Evolutionary conservation across 2,888 invertebrate genomes (phyloP).

Genomic region (Troides oblongomaculatus): DNA sequence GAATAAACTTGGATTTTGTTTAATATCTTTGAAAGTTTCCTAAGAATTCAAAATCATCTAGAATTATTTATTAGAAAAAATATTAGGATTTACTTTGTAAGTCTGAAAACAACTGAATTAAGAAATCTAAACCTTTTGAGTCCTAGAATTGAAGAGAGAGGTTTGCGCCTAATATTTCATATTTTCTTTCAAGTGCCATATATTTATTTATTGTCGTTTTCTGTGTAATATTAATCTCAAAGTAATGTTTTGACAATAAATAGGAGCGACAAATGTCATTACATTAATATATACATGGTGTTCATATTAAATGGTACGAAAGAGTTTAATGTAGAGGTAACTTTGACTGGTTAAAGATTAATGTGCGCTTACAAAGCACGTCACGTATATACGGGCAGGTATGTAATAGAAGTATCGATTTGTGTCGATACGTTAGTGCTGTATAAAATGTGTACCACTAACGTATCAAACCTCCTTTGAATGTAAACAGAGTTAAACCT

Average conservation of each 20-base stretch:
- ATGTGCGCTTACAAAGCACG: slow-evolving; percentile 7
- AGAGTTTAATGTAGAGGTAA: neutral
- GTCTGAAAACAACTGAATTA: too few relatives aligned
- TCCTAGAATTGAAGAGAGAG: too few relatives aligned
- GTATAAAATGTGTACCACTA: neutral
- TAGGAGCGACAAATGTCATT: neutral
- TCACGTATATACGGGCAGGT: slow-evolving; percentile 19
- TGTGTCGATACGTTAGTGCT: neutral
- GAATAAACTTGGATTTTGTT: too few relatives aligned
- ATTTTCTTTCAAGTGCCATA: too few relatives aligned
- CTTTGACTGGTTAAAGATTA: slow-evolving; percentile 2
- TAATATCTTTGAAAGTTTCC: too few relatives aligned
- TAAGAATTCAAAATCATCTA: too few relatives aligned
- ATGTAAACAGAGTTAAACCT: neutral
- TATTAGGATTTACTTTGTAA: too few relatives aligned
- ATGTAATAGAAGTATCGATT: slow-evolving; percentile 5
- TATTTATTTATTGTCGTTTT: too few relatives aligned
- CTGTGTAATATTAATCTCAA: neutral
- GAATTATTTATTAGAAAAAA: too few relatives aligned
- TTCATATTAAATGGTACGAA: neutral
- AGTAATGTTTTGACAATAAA: neutral
- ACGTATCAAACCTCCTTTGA: neutral
- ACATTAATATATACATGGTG: neutral
- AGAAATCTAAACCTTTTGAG: too few relatives aligned
- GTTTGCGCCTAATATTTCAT: too few relatives aligned